Percentiles rank a stretch among this genome's conserved stretches.
These are phyloP conservation scores for Pygmarrhopalites habei DNA, from an alignment of 1,140 invertebrate species.

Conservation along the genomic window DNA sequence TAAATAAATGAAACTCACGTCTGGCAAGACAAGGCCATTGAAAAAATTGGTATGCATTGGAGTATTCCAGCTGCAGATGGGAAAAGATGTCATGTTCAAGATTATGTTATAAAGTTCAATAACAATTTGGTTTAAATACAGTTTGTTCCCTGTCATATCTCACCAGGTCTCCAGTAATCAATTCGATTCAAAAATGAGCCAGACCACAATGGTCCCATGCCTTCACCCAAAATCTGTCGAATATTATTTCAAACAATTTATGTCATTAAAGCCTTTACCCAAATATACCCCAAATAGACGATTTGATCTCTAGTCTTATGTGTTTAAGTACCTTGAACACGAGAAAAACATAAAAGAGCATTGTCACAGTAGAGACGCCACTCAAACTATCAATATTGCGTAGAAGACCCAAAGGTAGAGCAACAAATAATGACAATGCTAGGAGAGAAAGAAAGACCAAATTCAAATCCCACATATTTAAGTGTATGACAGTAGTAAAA, in stretches of 20 bases:
- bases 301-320: too few relatives aligned
- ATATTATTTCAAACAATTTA: slow-evolving; percentile 38
- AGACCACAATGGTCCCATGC: slow-evolving; percentile 60
- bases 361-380: slow-evolving; percentile 76
- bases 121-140: too few relatives aligned
- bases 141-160: too few relatives aligned
- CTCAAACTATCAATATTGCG: slow-evolving; percentile 83
- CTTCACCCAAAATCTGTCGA: slow-evolving; percentile 65
- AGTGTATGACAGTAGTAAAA: too few relatives aligned
- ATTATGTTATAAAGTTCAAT: too few relatives aligned
- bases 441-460: too few relatives aligned
- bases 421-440: slow-evolving; percentile 70
- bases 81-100: too few relatives aligned
- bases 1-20: slow-evolving; percentile 63
- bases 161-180: slow-evolving; percentile 74
- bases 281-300: too few relatives aligned
- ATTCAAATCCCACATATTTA: too few relatives aligned
- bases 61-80: slow-evolving; percentile 73
- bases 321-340: slow-evolving; percentile 67
- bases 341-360: slow-evolving; percentile 82
- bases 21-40: slow-evolving; percentile 91
- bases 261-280: too few relatives aligned
- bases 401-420: slow-evolving; percentile 82
- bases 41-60: slow-evolving; percentile 88
- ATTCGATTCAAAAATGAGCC: slow-evolving; percentile 68